A percentile compares a stretch with the other conserved stretches of the same genome.
Conservation (phyloP, 1,140 invertebrate genomes). For the Eriosoma lanigerum region DNA sequence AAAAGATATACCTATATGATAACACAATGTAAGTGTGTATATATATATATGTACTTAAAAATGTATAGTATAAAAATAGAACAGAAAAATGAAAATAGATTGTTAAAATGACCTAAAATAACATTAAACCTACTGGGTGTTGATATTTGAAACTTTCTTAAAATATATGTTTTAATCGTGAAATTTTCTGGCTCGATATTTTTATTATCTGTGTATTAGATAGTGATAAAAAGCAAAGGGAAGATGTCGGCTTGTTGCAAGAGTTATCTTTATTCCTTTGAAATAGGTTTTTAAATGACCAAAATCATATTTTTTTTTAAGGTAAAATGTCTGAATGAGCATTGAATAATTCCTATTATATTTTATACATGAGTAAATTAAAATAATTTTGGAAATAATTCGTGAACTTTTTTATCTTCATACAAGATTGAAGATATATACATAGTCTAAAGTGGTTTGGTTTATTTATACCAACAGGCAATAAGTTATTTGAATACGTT, state of each 20-base stretch:
- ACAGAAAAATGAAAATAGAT: too few species aligned
- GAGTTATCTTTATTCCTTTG: not conserved
- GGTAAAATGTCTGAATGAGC: not conserved
- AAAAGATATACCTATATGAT: too few species aligned
- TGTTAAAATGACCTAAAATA: too few species aligned
- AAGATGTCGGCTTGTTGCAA: not conserved
- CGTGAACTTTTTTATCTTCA: too few species aligned
- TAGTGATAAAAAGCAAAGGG: not conserved
- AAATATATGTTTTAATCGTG: not conserved
- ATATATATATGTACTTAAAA: too few species aligned
- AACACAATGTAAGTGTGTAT: too few species aligned
- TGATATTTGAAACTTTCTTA: not conserved
- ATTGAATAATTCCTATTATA: not conserved
- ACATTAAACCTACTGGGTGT: not conserved
- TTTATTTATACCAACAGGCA: too few species aligned
- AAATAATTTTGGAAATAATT: not conserved
- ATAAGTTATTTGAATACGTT: too few species aligned
- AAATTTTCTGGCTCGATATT: not conserved
- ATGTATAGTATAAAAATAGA: too few species aligned
- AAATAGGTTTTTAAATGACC: not conserved
- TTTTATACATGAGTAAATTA: not conserved
- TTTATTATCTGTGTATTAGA: not conserved
- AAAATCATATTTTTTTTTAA: slow-evolving; percentile 7
- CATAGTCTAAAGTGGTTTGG: too few species aligned
- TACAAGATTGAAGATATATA: too few species aligned